Evolutionary conservation across 2,888 invertebrate species (phyloP).

Genomic region (Tetramorium bicarinatum): DNA sequence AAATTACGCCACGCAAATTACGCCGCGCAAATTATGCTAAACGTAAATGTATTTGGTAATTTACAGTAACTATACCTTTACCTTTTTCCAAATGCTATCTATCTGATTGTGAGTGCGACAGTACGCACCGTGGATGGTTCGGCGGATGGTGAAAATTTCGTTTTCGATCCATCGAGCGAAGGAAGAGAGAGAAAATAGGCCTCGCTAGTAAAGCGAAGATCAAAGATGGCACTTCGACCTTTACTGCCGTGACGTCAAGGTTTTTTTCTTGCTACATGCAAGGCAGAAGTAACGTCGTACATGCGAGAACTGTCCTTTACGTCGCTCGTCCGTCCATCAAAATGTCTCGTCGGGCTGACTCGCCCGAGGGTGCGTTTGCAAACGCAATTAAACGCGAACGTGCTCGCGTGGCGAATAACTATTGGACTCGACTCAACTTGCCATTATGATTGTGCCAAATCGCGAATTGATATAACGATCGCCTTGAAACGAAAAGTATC

Average conservation of each 20-base stretch:
- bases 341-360: conserved; percentile 27
- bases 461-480: conserved; percentile 12
- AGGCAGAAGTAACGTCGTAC: conserved; percentile 14
- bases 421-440: conserved; percentile 1
- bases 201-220: conserved; percentile 34
- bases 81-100: not conserved
- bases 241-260: conserved; percentile 42
- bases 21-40: not conserved
- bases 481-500: not conserved
- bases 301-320: conserved; percentile 45
- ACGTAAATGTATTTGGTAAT: not conserved
- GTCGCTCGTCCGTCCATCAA: conserved; percentile 45
- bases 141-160: conserved; percentile 20
- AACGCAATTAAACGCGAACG: conserved; percentile 41
- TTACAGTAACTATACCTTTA: not conserved
- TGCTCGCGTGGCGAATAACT: conserved; percentile 37
- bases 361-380: conserved; percentile 42
- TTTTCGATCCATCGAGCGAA: not conserved
- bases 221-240: conserved; percentile 54
- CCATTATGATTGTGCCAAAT: conserved; percentile 5
- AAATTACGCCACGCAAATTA: conserved; percentile 3
- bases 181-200: conserved; percentile 19
- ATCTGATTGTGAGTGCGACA: not conserved
- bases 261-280: conserved; percentile 19
- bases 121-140: too few relatives aligned